A percentile compares a stretch with the other conserved stretches of the same genome.
Evolutionary conservation across 2,797 vertebrate genomes (phyloP).

Genomic region (Lophotriccus pileatus): DNA sequence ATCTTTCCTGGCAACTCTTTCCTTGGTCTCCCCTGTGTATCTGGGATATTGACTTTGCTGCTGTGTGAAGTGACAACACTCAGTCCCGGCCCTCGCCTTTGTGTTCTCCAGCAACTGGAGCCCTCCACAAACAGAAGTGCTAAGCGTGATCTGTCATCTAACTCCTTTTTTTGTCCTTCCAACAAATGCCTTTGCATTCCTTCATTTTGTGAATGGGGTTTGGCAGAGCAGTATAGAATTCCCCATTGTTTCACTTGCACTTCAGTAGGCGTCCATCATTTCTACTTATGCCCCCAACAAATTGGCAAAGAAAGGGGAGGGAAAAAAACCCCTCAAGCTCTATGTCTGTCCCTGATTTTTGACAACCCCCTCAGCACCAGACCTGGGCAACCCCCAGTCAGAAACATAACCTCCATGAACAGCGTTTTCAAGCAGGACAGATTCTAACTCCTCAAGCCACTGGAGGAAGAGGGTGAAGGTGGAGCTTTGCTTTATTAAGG

Average conservation of each 20-base stretch:
- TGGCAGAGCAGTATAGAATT: conserved; percentile 14
- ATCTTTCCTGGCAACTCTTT: not conserved
- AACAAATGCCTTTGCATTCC: conserved; percentile 15
- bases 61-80: not conserved
- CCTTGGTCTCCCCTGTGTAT: not conserved
- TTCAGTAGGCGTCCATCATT: not conserved
- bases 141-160: conserved; percentile 18
- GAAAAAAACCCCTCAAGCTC: fast-evolving
- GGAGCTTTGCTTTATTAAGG: not conserved
- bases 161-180: conserved; percentile 50
- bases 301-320: not conserved
- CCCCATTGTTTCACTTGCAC: conserved; percentile 23
- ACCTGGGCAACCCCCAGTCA: not conserved
- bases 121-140: not conserved
- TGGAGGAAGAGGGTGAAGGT: not conserved
- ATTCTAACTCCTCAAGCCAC: not conserved
- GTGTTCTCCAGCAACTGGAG: not conserved
- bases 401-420: not conserved
- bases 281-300: not conserved
- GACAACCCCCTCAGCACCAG: not conserved
- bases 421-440: not conserved
- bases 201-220: conserved; percentile 33
- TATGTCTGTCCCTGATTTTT: not conserved
- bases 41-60: not conserved
- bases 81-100: not conserved